phyloP scores from a whole-genome alignment of 2,113 vertebrate species.

The Podilymbus podiceps region DNA sequence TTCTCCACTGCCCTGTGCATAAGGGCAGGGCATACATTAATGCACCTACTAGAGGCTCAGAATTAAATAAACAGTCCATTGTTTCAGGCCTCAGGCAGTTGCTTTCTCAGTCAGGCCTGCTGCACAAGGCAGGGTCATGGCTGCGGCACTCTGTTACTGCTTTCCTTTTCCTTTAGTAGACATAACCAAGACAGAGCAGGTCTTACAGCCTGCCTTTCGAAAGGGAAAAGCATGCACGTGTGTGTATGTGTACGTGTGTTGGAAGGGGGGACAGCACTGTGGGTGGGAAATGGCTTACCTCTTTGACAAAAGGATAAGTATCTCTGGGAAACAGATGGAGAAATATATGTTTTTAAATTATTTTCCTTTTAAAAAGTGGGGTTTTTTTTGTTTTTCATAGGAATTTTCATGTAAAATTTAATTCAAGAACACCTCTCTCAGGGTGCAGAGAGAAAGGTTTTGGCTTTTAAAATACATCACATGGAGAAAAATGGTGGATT shows the following conservation, averaged over 20 bases:
- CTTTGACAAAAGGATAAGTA: not conserved
- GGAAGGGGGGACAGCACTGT: not conserved
- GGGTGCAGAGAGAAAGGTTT: not conserved
- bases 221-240: not conserved
- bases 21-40: not conserved
- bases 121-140: not conserved
- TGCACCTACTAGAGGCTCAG: not conserved
- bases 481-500: not conserved
- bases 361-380: not conserved
- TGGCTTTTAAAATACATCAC: not conserved
- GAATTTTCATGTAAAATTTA: not conserved
- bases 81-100: not conserved
- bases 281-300: not conserved
- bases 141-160: not conserved
- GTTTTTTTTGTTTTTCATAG: not conserved
- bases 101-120: not conserved
- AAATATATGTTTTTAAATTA: not conserved
- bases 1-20: not conserved
- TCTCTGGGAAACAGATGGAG: not conserved
- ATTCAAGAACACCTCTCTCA: not conserved
- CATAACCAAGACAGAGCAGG: not conserved
- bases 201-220: not conserved
- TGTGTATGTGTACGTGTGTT: not conserved
- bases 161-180: not conserved
- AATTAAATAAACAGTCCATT: not conserved